phyloP scores from a whole-genome alignment of 2,797 vertebrate species.

The Alectoris magna region DNA sequence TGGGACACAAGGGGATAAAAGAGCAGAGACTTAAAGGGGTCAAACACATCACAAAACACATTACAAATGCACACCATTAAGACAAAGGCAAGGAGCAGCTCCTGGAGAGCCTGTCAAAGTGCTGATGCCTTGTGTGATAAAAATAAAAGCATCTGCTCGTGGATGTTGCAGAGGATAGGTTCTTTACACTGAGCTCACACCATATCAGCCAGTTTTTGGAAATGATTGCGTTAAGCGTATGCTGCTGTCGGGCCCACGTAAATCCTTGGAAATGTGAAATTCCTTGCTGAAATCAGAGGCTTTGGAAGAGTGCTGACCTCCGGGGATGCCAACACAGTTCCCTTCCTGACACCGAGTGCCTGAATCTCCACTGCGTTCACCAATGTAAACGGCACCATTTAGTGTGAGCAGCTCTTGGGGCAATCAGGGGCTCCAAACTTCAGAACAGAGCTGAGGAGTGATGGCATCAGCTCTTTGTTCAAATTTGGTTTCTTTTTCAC shows the following conservation, averaged over 20 bases:
- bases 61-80: neutral
- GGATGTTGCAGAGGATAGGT: neutral
- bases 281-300: neutral
- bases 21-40: neutral
- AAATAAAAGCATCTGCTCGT: neutral
- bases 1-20: neutral
- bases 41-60: neutral
- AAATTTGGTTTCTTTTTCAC: neutral
- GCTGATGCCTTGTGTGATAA: neutral
- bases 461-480: neutral
- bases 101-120: neutral
- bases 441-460: neutral
- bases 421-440: neutral
- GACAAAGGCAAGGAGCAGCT: neutral
- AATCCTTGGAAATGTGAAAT: neutral
- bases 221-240: neutral
- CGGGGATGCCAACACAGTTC: neutral
- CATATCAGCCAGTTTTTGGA: neutral
- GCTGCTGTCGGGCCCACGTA: neutral
- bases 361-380: neutral
- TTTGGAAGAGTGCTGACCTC: neutral
- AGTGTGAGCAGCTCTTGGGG: neutral
- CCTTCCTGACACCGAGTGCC: neutral
- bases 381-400: accelerated
- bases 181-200: neutral